phyloP scores from a whole-genome alignment of 2,113 vertebrate genomes.

The Gallinago paraguaiae region DNA sequence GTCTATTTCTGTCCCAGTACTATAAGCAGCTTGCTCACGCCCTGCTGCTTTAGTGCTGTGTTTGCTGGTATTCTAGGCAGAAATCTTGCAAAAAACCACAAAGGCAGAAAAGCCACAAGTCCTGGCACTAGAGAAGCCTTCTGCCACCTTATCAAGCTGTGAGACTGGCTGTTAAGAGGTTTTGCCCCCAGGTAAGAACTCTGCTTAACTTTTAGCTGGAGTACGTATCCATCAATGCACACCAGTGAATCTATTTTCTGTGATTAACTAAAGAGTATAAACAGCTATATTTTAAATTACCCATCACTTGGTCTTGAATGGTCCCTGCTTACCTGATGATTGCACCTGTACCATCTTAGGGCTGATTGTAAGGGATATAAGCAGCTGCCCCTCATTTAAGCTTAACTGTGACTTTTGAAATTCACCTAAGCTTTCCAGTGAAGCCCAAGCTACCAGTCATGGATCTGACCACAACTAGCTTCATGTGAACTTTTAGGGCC shows the following conservation, averaged over 20 bases:
- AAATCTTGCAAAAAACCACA: background rate
- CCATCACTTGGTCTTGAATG: background rate
- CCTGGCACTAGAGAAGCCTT: background rate
- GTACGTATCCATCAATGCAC: accelerated
- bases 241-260: background rate
- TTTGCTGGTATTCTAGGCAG: background rate
- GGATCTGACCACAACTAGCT: background rate
- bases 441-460: background rate
- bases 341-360: background rate
- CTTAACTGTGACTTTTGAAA: background rate
- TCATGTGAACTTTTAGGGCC: background rate
- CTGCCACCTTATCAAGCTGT: background rate
- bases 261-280: background rate
- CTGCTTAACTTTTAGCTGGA: background rate
- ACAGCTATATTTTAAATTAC: background rate
- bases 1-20: background rate
- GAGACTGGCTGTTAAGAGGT: background rate
- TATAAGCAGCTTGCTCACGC: background rate
- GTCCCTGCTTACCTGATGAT: background rate
- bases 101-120: background rate
- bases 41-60: background rate
- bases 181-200: background rate
- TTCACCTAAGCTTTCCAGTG: background rate
- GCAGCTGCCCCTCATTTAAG: background rate
- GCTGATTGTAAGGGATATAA: background rate